These are phyloP conservation scores for Aphelocoma coerulescens DNA, from an alignment of 2,113 vertebrate species.

Conservation along the genomic window DNA sequence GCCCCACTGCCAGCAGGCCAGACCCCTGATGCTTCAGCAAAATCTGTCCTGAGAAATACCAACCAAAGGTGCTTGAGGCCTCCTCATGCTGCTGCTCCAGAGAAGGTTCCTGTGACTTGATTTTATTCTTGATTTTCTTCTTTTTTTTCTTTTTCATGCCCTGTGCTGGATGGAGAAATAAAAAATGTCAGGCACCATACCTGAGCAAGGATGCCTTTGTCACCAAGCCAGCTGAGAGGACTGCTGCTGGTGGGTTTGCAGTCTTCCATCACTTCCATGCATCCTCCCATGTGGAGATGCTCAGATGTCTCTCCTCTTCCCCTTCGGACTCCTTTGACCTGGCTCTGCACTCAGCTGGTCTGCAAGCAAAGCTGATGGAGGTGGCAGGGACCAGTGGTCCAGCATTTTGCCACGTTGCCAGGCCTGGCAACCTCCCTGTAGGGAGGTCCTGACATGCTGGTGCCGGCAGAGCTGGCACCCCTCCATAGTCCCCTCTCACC, in stretches of 20 bases:
- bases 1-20: accelerated
- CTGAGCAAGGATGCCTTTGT: background rate
- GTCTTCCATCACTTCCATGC: background rate
- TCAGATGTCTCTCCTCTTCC: background rate
- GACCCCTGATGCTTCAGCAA: background rate
- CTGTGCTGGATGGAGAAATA: constrained; percentile 46
- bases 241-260: background rate
- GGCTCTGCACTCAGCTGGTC: background rate
- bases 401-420: accelerated
- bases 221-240: background rate
- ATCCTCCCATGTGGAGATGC: background rate
- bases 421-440: accelerated
- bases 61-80: constrained; percentile 81
- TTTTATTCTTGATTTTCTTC: constrained; percentile 82
- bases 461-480: background rate
- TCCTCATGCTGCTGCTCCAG: constrained; percentile 65
- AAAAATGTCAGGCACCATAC: background rate
- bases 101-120: constrained; percentile 74
- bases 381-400: accelerated
- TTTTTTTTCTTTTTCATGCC: constrained; percentile 76
- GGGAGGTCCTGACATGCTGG: background rate
- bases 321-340: accelerated
- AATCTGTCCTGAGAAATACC: constrained; percentile 26
- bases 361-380: background rate
- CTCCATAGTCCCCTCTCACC: background rate